These are phyloP conservation scores for Zophobas morio DNA, from an alignment of 1,140 invertebrate genomes.

Conservation along the genomic window DNA sequence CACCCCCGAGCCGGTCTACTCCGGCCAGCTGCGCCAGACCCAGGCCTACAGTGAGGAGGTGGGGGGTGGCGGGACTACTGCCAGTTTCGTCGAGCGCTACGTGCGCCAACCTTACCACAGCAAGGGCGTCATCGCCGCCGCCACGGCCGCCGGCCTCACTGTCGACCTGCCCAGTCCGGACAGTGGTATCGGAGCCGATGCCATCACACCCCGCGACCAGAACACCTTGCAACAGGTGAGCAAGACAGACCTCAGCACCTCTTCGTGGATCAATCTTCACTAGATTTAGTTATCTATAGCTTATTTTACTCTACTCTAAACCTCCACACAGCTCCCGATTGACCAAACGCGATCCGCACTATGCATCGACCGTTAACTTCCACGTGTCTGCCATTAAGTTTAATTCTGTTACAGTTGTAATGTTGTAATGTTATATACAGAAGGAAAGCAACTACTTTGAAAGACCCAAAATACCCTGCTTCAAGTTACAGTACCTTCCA, in stretches of 20 bases:
- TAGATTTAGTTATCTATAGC: background rate
- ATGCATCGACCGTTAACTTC: no score
- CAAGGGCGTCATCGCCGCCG: constrained; percentile 70
- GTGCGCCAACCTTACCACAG: constrained; percentile 71
- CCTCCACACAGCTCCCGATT: no score
- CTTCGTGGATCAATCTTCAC: background rate
- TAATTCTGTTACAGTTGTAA: no score
- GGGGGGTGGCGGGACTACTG: constrained; percentile 65
- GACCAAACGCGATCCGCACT: no score
- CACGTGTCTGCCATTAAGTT: no score
- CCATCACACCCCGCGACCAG: constrained; percentile 90
- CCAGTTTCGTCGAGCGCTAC: constrained; percentile 71
- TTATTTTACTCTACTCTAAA: no score
- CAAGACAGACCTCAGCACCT: constrained; percentile 50
- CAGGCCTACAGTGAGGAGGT: constrained; percentile 69
- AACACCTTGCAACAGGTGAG: constrained; percentile 90
- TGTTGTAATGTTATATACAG: no score
- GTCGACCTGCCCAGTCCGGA: constrained; percentile 94
- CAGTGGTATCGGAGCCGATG: constrained; percentile 91
- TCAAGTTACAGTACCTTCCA: no score
- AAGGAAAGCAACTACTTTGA: no score
- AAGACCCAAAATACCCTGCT: no score
- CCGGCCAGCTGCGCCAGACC: constrained; percentile 70
- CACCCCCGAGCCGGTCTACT: constrained; percentile 69
- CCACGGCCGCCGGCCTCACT: constrained; percentile 81